phyloP scores from a whole-genome alignment of 2,888 invertebrate genomes.

The Drosophila parthenogenetica region DNA sequence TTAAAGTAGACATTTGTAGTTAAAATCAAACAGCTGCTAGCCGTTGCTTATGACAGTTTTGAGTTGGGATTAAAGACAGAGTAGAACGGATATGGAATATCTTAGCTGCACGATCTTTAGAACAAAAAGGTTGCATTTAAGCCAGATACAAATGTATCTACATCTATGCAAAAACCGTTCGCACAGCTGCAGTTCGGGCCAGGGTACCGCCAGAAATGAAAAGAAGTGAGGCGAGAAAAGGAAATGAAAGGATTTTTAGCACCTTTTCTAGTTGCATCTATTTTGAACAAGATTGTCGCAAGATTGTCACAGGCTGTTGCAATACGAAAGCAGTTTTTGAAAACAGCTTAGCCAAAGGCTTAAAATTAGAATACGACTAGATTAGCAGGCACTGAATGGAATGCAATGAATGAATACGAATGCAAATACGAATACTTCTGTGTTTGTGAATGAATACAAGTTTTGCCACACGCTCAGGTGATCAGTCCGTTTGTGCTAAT shows the following conservation, averaged over 20 bases:
- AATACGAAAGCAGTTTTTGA: conserved; percentile 58
- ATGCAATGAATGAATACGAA: conserved; percentile 37
- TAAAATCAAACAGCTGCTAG: conserved; percentile 3
- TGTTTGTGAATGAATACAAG: conserved; percentile 36
- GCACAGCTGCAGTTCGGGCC: conserved; percentile 45
- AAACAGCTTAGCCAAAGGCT: conserved; percentile 55
- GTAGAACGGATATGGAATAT: conserved; percentile 12
- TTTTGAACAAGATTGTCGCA: conserved; percentile 43
- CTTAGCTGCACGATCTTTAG: neutral
- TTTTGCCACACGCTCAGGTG: conserved; percentile 55
- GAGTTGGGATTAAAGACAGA: conserved; percentile 10
- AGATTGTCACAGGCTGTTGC: conserved; percentile 57
- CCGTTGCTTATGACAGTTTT: conserved; percentile 33
- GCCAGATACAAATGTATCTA: conserved; percentile 18
- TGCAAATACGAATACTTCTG: conserved; percentile 42
- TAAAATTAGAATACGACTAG: conserved; percentile 51
- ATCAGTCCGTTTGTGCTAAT: conserved; percentile 50
- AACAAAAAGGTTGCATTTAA: conserved; percentile 22
- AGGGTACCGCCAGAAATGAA: neutral
- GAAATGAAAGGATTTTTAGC: conserved; percentile 52
- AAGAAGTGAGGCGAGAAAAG: neutral
- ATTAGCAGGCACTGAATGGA: conserved; percentile 35
- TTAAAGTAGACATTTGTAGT: neutral
- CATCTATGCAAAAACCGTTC: conserved; percentile 25
- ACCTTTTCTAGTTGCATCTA: conserved; percentile 37